A percentile compares a stretch with the other conserved stretches of the same genome.
Conservation (phyloP, 2,113 vertebrate genomes). For the Hydropotes inermis region DNA sequence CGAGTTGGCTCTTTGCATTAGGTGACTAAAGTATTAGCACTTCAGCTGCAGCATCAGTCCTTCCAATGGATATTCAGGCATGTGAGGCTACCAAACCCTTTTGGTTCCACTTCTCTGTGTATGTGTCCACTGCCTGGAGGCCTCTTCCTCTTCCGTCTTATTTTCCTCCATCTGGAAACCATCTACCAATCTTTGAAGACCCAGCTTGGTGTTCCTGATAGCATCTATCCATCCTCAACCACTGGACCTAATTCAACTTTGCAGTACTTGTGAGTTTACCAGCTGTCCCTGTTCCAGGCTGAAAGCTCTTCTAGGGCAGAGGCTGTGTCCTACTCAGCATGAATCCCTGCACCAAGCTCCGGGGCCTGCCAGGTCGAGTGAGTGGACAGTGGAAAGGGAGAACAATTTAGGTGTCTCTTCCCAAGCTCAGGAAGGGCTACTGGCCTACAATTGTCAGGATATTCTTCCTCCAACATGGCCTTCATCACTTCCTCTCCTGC, state of each 20-base stretch:
- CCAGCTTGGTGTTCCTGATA: neutral
- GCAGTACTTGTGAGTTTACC: neutral
- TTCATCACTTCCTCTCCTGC: neutral
- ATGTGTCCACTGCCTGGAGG: neutral
- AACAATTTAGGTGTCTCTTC: neutral
- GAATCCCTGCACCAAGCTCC: neutral
- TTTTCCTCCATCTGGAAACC: neutral
- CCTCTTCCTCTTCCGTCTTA: neutral
- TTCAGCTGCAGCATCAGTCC: neutral
- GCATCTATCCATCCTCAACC: too few relatives aligned
- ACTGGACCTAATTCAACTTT: neutral
- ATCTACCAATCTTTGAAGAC: neutral
- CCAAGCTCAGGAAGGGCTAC: neutral
- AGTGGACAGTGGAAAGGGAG: neutral
- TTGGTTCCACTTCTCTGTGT: neutral
- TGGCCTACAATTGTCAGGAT: neutral
- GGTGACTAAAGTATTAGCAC: neutral
- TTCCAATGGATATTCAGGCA: neutral
- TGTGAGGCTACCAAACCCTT: neutral
- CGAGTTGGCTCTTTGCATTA: neutral
- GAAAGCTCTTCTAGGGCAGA: neutral
- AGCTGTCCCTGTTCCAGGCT: neutral
- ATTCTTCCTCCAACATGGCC: neutral
- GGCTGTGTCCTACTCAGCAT: neutral
- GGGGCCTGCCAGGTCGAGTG: neutral